Conservation (phyloP, 2,888 invertebrate species). For the Tenthredo scrophulariae region DNA sequence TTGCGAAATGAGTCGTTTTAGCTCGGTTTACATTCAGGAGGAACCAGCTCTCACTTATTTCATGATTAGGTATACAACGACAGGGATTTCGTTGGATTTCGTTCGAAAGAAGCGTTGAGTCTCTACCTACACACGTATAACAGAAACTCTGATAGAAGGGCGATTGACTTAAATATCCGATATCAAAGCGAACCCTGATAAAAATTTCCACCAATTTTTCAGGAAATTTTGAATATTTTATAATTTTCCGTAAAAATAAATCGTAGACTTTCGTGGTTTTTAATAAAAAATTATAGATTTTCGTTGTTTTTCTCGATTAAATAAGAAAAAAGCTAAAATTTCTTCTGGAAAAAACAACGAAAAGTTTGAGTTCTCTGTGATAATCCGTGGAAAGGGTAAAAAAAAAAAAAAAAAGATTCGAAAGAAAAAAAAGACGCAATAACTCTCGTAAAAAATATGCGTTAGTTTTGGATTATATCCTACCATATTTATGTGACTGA, state of each 20-base stretch:
- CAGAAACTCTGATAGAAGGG: not conserved
- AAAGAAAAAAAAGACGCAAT: not conserved
- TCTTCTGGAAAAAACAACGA: too few relatives aligned
- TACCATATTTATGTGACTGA: not conserved
- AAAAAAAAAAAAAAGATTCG: not conserved
- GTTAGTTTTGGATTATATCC: not conserved
- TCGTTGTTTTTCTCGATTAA: too few relatives aligned
- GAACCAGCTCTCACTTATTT: slow-evolving; percentile 37
- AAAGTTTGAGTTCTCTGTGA: too few relatives aligned
- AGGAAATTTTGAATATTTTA: too few relatives aligned
- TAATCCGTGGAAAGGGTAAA: not conserved
- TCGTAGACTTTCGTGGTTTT: too few relatives aligned
- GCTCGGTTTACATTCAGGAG: slow-evolving; percentile 38
- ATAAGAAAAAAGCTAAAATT: too few relatives aligned
- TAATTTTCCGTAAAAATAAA: too few relatives aligned
- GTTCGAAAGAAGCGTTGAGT: not conserved
- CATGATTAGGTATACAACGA: not conserved
- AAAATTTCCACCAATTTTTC: too few relatives aligned
- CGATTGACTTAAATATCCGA: not conserved
- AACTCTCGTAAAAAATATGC: not conserved
- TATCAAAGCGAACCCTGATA: not conserved
- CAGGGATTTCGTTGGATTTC: slow-evolving; percentile 15
- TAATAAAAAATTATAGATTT: too few relatives aligned
- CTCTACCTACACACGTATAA: not conserved
- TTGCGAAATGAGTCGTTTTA: slow-evolving; percentile 34